Base-by-base conservation (phyloP, 2,113 vertebrate species). In the Dromaius novaehollandiae region DNA sequence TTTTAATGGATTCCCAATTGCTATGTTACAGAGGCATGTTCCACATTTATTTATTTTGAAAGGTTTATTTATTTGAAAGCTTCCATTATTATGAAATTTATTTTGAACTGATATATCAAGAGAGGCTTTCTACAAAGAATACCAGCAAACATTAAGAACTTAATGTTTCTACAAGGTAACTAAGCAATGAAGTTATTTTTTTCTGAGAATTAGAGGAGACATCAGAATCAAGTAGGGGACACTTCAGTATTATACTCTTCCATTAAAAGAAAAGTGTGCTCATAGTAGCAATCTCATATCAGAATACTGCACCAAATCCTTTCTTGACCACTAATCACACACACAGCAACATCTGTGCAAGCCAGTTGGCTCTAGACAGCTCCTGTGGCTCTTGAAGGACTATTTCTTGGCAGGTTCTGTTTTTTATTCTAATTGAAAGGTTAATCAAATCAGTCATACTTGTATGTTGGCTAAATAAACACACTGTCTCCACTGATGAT, bases 321-420 rank as follows among this genome's bases (percentile, higher is more conserved):
- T 82, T 55, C 76, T 48, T 81, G 82, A 40, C 16, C 82, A 12
- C 51, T 84, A 46, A 56, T 82, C 89, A 74, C 73, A 93, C 0
- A 0, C 36, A 61, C 8, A 51, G 71, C 11, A 91, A 89, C 97
- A 98, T 96, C 96, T 97, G 96, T 60, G 91, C 50, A 38, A 84
- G 91, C 90, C 97, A 96, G 96, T 88, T 97, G 97, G 96, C 89
- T 95, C 76, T n/a, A 66, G 97, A 97, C 97, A 95, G 97, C 97
- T 97, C 97, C 97, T 66, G 96, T 46, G 94, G 94, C 26, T 96
- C 91, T 58, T 94, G 90, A 96, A 97, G 91, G 96, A 95, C 91
- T 82, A 40, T 91, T 96, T 96, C 93, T 97, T 96, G 98, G 97
- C 97, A 97, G 94, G 77, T 92, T 95, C 86, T 73, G 46, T 48